These are phyloP conservation scores for Drosophila macrothrix DNA, from an alignment of 2,888 invertebrate species.

Conservation along the genomic window DNA sequence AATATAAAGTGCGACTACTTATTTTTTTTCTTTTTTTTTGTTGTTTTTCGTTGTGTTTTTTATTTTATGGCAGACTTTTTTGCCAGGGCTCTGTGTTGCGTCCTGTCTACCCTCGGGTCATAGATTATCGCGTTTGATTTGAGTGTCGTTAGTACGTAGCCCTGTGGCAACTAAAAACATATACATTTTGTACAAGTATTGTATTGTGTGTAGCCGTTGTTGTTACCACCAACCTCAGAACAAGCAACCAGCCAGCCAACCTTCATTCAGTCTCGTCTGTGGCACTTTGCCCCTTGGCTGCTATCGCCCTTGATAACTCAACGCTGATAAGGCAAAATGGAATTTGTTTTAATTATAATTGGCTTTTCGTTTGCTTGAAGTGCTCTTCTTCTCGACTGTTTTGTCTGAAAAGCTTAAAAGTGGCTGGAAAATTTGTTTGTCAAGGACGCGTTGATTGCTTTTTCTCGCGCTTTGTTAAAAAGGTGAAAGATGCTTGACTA, in stretches of 20 bases:
- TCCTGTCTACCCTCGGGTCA: slow-evolving; percentile 48
- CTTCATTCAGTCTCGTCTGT: slow-evolving; percentile 9
- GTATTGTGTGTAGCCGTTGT: slow-evolving; percentile 23
- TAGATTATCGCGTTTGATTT: slow-evolving; percentile 74
- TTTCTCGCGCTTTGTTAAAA: slow-evolving; percentile 1
- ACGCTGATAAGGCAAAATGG: slow-evolving; percentile 56
- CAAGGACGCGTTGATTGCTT: slow-evolving; percentile 49
- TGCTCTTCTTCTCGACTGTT: slow-evolving; percentile 21
- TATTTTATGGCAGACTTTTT: slow-evolving; percentile 36
- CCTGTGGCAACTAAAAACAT: slow-evolving; percentile 33
- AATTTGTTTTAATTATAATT: slow-evolving; percentile 70
- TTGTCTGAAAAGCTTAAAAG: slow-evolving; percentile 21
- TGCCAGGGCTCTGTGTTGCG: slow-evolving; percentile 15
- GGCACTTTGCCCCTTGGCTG: slow-evolving; percentile 18
- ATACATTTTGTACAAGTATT: slow-evolving; percentile 18
- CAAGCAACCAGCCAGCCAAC: not conserved
- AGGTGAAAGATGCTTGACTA: slow-evolving; percentile 26
- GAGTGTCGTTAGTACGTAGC: slow-evolving; percentile 64
- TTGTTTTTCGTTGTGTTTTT: slow-evolving; percentile 13
- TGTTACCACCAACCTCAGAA: not conserved
- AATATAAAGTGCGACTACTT: slow-evolving; percentile 75
- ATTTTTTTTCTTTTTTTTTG: slow-evolving; percentile 38
- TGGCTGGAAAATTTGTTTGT: slow-evolving; percentile 39
- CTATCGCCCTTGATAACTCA: slow-evolving; percentile 40
- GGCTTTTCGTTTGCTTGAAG: slow-evolving; percentile 46